Conservation (phyloP, 2,797 vertebrate species). For the Sebastolobus alascanus region DNA sequence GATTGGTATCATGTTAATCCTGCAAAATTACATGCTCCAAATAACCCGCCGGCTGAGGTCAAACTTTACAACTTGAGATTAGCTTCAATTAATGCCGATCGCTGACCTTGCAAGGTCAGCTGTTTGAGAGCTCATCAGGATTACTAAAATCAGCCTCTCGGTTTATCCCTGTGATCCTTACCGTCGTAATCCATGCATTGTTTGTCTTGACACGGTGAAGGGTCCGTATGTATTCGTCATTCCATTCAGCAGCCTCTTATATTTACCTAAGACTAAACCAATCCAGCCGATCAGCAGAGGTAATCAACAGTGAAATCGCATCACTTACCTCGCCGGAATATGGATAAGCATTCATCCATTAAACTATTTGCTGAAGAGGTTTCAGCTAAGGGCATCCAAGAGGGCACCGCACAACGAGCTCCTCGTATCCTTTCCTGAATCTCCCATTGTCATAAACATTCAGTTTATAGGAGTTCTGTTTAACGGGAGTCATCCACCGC, state of each 20-base stretch:
- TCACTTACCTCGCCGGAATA: slow-evolving; percentile 77
- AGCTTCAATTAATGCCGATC: slow-evolving; percentile 65
- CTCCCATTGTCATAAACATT: slow-evolving; percentile 62
- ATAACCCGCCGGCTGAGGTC: slow-evolving; percentile 54
- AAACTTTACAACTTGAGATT: slow-evolving; percentile 55
- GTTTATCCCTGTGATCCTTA: slow-evolving; percentile 49
- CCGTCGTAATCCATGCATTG: slow-evolving; percentile 76
- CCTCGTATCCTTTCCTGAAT: slow-evolving; percentile 38
- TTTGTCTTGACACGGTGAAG: slow-evolving; percentile 73
- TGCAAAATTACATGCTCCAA: slow-evolving; percentile 59
- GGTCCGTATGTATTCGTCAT: slow-evolving; percentile 68
- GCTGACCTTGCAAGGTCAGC: slow-evolving; percentile 68
- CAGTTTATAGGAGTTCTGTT: slow-evolving; percentile 58
- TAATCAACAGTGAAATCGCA: slow-evolving; percentile 85
- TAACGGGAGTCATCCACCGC: slow-evolving; percentile 56
- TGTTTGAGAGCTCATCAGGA: slow-evolving; percentile 58
- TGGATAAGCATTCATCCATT: slow-evolving; percentile 82
- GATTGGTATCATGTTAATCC: slow-evolving; percentile 75
- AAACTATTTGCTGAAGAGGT: slow-evolving; percentile 79
- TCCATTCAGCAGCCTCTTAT: slow-evolving; percentile 68
- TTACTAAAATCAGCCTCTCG: slow-evolving; percentile 68
- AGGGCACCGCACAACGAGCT: slow-evolving; percentile 52
- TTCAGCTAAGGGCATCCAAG: slow-evolving; percentile 68
- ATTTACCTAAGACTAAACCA: slow-evolving; percentile 83
- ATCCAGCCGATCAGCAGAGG: slow-evolving; percentile 79